These are phyloP conservation scores for Epinotia demarniana DNA, from an alignment of 2,888 invertebrate species.

Conservation along the genomic window DNA sequence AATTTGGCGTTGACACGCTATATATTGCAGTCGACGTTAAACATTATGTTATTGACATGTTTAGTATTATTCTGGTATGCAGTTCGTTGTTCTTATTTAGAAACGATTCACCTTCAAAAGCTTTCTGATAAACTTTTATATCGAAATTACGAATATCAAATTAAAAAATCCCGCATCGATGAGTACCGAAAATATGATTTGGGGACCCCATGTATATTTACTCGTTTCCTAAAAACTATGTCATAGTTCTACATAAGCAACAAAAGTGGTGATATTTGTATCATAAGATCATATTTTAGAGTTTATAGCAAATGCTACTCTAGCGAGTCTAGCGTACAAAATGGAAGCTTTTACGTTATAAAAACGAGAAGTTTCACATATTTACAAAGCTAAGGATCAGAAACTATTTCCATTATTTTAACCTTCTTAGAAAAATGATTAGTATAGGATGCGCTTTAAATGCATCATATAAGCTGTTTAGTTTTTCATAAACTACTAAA, in stretches of 20 bases:
- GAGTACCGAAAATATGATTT: no score
- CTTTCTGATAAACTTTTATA: background rate
- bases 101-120: background rate
- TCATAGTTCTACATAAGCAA: no score
- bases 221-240: no score
- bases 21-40: constrained; percentile 56
- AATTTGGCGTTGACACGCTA: constrained; percentile 52
- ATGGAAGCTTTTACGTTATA: background rate
- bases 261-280: no score
- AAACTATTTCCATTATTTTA: background rate
- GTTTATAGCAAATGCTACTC: background rate
- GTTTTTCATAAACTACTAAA: background rate
- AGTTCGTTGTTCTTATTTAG: background rate
- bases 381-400: background rate
- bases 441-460: background rate
- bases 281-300: background rate
- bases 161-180: no score
- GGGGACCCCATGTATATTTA: no score
- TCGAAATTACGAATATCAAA: no score
- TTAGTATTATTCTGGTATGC: background rate
- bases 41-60: constrained; percentile 14
- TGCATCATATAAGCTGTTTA: background rate
- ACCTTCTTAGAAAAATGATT: background rate
- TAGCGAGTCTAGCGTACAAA: background rate
- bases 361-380: background rate